Percentiles rank a stretch among this genome's conserved stretches.
These are phyloP conservation scores for Sitta europaea DNA, from an alignment of 2,113 vertebrate species.

Conservation along the genomic window DNA sequence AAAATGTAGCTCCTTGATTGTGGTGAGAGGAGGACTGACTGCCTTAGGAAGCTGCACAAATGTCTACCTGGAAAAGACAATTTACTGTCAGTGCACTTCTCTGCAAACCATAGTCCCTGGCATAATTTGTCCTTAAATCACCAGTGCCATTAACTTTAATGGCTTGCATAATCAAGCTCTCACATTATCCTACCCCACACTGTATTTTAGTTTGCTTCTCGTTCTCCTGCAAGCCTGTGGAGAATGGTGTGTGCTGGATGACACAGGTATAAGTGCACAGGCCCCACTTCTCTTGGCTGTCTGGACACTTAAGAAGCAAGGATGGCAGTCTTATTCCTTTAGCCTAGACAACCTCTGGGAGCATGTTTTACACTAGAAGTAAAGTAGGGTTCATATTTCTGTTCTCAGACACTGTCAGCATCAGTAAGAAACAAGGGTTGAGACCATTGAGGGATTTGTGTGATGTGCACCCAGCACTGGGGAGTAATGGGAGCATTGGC, in stretches of 20 bases:
- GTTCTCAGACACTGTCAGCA: background rate
- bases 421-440: background rate
- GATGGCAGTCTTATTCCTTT: background rate
- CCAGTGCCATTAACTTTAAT: slow-evolving; percentile 9
- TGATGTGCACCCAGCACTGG: background rate
- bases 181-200: background rate
- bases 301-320: background rate
- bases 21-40: background rate
- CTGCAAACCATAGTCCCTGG: background rate
- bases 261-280: background rate
- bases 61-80: background rate
- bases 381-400: background rate
- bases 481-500: background rate
- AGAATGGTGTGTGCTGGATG: background rate
- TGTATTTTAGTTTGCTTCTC: background rate
- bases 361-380: background rate
- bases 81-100: background rate
- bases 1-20: background rate
- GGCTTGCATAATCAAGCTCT: slow-evolving; percentile 17
- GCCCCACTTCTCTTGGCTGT: background rate
- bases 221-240: background rate
- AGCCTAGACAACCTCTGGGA: background rate
- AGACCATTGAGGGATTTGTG: background rate
- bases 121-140: background rate
- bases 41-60: background rate